A percentile compares a stretch with the other conserved stretches of the same genome.
Evolutionary conservation across 2,888 invertebrate genomes (phyloP).

Genomic region (Drosophila nr. medialis): DNA sequence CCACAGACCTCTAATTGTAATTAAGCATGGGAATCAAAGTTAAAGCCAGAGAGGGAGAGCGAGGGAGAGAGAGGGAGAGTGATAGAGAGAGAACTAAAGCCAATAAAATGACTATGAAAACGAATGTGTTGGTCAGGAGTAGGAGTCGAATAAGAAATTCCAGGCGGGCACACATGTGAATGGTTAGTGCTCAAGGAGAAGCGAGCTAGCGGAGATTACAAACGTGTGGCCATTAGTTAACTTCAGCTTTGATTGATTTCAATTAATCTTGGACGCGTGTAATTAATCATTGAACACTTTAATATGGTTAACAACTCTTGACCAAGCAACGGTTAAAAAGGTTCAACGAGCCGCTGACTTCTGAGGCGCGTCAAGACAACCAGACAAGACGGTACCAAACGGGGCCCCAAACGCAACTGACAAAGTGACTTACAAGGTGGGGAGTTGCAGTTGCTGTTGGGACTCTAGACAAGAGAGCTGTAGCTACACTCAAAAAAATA

Average conservation of each 20-base stretch:
- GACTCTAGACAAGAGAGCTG: slow-evolving; percentile 16
- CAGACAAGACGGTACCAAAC: slow-evolving; percentile 47
- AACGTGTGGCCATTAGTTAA: slow-evolving; percentile 85
- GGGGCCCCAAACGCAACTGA: slow-evolving; percentile 46
- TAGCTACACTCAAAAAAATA: neutral
- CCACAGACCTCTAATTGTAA: slow-evolving; percentile 71
- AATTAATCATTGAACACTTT: slow-evolving; percentile 85
- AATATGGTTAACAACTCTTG: slow-evolving; percentile 85
- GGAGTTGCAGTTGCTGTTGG: slow-evolving; percentile 23
- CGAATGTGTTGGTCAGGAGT: slow-evolving; percentile 43
- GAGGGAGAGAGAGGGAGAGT: neutral
- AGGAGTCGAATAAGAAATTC: slow-evolving; percentile 42
- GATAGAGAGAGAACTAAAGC: slow-evolving; percentile 4
- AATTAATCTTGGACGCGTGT: slow-evolving; percentile 85
- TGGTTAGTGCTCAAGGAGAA: slow-evolving; percentile 14
- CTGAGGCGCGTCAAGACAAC: slow-evolving; percentile 47
- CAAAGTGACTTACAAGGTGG: slow-evolving; percentile 63
- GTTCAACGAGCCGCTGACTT: slow-evolving; percentile 75
- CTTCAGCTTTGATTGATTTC: slow-evolving; percentile 85
- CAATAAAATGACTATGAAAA: slow-evolving; percentile 57
- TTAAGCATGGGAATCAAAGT: slow-evolving; percentile 70
- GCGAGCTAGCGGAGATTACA: slow-evolving; percentile 70
- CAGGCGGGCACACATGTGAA: slow-evolving; percentile 33
- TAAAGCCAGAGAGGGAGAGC: neutral
- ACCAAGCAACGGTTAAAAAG: slow-evolving; percentile 84